Conservation (phyloP, 2,888 invertebrate genomes). For the Hirtodrosophila confusa region DNA sequence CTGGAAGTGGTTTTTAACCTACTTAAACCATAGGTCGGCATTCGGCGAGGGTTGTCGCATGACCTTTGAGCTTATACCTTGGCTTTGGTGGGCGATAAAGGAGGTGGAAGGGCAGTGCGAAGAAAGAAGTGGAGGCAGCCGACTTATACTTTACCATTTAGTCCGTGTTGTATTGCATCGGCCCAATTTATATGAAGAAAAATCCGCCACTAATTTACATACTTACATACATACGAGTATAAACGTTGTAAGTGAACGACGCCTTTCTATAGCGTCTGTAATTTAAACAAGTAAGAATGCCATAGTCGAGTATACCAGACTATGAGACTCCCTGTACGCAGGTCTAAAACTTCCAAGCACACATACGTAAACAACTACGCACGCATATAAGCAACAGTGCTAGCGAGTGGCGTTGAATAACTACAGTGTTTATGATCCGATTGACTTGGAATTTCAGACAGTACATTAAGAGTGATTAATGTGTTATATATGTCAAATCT, state of each 20-base stretch:
- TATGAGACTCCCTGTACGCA: too few species aligned
- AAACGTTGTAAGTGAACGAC: conserved; percentile 17
- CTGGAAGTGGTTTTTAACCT: conserved; percentile 73
- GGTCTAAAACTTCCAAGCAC: too few species aligned
- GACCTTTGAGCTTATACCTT: conserved; percentile 69
- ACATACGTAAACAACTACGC: too few species aligned
- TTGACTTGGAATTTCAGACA: too few species aligned
- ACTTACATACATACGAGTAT: conserved; percentile 1
- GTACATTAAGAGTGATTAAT: too few species aligned
- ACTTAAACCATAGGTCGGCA: conserved; percentile 74
- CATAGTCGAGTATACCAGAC: too few species aligned
- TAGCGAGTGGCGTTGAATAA: too few species aligned
- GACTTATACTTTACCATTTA: conserved; percentile 6
- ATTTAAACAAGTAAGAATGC: too few species aligned
- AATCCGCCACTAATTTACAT: conserved; percentile 53
- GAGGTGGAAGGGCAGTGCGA: too few species aligned
- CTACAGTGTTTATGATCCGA: too few species aligned
- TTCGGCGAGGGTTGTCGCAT: conserved; percentile 74
- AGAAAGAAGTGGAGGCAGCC: background rate
- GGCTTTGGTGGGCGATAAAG: conserved; percentile 13
- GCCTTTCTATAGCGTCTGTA: conserved; percentile 45
- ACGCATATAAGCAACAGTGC: too few species aligned
- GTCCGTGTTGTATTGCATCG: conserved; percentile 9
- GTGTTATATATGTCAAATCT: too few species aligned
- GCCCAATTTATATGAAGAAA: conserved; percentile 21